Evolutionary conservation across 2,888 invertebrate species (phyloP), one percentile per base, ranked within the genome.

Genomic region (Leucophenga maculata): DNA sequence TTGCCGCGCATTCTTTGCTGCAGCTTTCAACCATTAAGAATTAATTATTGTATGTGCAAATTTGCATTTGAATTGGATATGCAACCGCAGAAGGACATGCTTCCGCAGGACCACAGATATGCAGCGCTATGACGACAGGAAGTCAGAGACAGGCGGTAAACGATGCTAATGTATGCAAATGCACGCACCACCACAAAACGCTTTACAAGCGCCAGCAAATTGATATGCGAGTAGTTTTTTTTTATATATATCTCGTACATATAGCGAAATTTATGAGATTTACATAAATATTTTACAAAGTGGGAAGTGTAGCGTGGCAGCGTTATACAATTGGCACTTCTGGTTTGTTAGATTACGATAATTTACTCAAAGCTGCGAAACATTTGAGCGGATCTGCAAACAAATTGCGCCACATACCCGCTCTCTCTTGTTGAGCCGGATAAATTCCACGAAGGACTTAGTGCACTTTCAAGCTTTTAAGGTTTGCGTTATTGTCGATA

Each of bases 151-250:
- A 55, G 50, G 31, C 68, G 59, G n/a, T 11, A 59, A 48, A 18
- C 48, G 1, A 64, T 65, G 50, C 70, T 76, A 72, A 78, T 79
- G 70, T 77, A 77, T 80, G 76, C 75, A 81, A 76, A 74, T 78
- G 68, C 72, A 74, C 72, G 70, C 68, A 69, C 50, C 14, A 8
- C 18, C 9, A n/a, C 13, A 69, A 68, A 73, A 39, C 18, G 18
- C 46, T 18, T 50, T n/a, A 46, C 20, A 20, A 46, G 44, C 39
- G 39, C 8, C 39, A 39, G 18, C 26, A 46, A 62, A 46, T 22
- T 64, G 46, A 32, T 46, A 46, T 14, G 62, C 62, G 46, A 22
- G 26, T 16, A 39, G n/a, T 59, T 59, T 59, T 59, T 16, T 22
- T 57, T 57, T 57, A 22, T 57, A 4, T n/a, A n/a, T 46, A 4